Evolutionary conservation across 2,888 invertebrate genomes (phyloP).

Genomic region (Rhingia campestris): DNA sequence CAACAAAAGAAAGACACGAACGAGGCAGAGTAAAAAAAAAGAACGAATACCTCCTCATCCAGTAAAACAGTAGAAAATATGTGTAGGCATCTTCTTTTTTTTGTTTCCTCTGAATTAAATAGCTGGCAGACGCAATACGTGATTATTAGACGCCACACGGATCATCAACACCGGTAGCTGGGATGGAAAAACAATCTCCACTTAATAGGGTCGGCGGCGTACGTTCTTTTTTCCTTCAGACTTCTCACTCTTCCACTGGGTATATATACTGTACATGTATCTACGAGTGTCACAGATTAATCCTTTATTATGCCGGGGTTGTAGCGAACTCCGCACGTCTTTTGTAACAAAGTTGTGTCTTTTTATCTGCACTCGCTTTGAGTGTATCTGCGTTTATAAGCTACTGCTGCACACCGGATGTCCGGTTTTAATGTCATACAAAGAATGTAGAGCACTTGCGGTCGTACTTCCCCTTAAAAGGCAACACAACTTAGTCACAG

Average conservation of each 20-base stretch:
- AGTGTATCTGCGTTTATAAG: slow-evolving; percentile 27
- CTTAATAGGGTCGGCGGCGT: slow-evolving; percentile 62
- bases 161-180: slow-evolving; percentile 71
- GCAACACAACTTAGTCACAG: slow-evolving; percentile 2
- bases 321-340: slow-evolving; percentile 55
- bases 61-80: slow-evolving; percentile 19
- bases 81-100: slow-evolving; percentile 11
- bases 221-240: slow-evolving; percentile 14
- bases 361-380: slow-evolving; percentile 9
- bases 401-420: slow-evolving; percentile 67
- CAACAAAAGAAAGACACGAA: slow-evolving; percentile 38
- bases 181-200: slow-evolving; percentile 33
- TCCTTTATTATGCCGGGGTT: slow-evolving; percentile 63
- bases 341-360: slow-evolving; percentile 16
- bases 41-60: slow-evolving; percentile 10
- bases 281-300: slow-evolving; percentile 41
- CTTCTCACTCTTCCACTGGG: neutral
- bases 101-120: slow-evolving; percentile 62
- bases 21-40: slow-evolving; percentile 1
- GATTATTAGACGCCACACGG: slow-evolving; percentile 72
- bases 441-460: slow-evolving; percentile 68
- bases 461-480: slow-evolving; percentile 56
- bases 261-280: neutral
- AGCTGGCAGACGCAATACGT: slow-evolving; percentile 60
- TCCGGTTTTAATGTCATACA: slow-evolving; percentile 60